Evolutionary conservation across 2,113 vertebrate species (phyloP), one percentile per base, ranked within the genome.

Genomic region (Xiphorhynchus elegans): DNA sequence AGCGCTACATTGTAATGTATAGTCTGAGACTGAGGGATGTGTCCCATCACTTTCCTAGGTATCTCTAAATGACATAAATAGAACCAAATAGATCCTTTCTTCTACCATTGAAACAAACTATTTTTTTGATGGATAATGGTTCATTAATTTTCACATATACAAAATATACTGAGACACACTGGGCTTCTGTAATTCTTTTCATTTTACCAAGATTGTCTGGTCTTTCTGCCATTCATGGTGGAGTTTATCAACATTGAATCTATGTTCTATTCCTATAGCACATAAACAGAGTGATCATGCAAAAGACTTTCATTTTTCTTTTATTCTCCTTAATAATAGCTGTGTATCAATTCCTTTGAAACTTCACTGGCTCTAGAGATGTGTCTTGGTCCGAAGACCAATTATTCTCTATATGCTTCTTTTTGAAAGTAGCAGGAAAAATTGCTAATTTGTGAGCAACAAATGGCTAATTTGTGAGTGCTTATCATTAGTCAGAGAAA

Each of bases 311-410:
- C 0, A 66, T 93, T 93, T 91, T 89, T 58, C 67, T 87, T 83
- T 89, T 91, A 49, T 93, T 94, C 37, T 69, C 7, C 26, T 95
- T 96, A 73, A 91, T 68, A 87, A 64, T 26, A 31, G 29, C 39
- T 78, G 26, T 67, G 25, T 76, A 87, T 74, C n/a, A 84, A 53
- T 66, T 68, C 62, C 56, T 94, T 91, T 95, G 91, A 93, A 95
- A 92, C 53, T 79, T 94, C 0, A 0, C 18, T 40, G 53, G 31
- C 53, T 84, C 62, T 69, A 58, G 35, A 76, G 66, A 89, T 64
- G 28, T 44, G 66, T 19, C 58, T 53, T 66, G 19, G 4, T 87
- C 62, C 56, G 46, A 46, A 62, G 40, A 87, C n/a, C 62, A 69
- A 66, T 95, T 93, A 94, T 75, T 80, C 0, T 9, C 39, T 68